A percentile compares a stretch with the other conserved stretches of the same genome.
Evolutionary conservation across 2,113 vertebrate genomes (phyloP).

Genomic region (Nestor notabilis): DNA sequence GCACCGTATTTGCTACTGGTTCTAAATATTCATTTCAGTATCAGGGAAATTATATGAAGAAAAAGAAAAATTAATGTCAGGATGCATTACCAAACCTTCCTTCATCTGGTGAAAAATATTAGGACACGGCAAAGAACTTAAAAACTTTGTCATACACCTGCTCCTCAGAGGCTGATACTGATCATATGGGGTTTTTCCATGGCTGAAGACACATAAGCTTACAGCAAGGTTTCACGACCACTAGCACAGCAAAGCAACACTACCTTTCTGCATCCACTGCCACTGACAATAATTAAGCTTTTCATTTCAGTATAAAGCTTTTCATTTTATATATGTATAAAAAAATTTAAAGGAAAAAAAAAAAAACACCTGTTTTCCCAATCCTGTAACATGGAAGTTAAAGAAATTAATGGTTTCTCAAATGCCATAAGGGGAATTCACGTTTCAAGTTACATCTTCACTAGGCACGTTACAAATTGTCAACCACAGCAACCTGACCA

Average conservation of each 20-base stretch:
- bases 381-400: neutral
- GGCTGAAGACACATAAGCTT: neutral
- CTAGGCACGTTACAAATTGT: neutral
- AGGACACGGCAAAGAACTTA: neutral
- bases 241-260: neutral
- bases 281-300: neutral
- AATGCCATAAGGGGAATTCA: neutral
- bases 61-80: neutral
- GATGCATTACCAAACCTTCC: neutral
- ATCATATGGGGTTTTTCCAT: rapidly evolving
- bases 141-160: neutral
- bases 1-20: neutral
- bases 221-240: neutral
- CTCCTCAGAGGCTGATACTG: neutral
- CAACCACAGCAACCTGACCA: neutral
- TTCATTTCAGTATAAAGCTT: neutral
- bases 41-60: neutral
- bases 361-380: neutral
- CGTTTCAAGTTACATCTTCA: neutral
- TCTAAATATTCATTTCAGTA: neutral
- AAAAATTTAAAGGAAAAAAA: neutral
- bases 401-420: neutral
- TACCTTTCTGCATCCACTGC: neutral
- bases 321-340: neutral
- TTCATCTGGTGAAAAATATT: neutral